Evolutionary conservation across 2,113 vertebrate species (phyloP).

Genomic region (Brachypteracias leptosomus): DNA sequence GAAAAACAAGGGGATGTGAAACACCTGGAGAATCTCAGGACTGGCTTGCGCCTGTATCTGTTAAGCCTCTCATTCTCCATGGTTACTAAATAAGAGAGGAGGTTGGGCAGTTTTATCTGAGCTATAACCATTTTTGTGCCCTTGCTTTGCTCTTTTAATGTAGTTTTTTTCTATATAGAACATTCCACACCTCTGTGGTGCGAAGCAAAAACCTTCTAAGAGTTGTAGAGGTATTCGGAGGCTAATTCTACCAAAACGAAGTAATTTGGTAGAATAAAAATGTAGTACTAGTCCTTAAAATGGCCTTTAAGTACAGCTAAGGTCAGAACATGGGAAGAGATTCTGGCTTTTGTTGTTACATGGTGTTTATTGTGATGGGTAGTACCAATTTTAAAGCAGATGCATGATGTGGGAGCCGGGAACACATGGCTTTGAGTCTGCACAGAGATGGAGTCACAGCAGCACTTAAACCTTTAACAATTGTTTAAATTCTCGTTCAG

Average conservation of each 20-base stretch:
- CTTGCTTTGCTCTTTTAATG: background rate
- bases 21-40: background rate
- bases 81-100: background rate
- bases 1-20: background rate
- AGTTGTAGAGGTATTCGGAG: background rate
- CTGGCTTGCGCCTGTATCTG: background rate
- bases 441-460: background rate
- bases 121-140: background rate
- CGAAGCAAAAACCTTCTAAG: background rate
- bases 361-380: background rate
- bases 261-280: background rate
- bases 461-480: background rate
- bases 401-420: background rate
- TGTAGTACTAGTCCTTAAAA: background rate
- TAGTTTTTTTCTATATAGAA: background rate
- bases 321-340: background rate
- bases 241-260: background rate
- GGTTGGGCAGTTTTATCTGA: background rate
- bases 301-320: background rate
- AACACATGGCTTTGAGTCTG: background rate
- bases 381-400: background rate
- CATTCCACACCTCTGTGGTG: background rate
- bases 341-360: background rate
- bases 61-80: slow-evolving; percentile 2
- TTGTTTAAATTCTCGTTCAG: slow-evolving; percentile 70